A percentile compares a stretch with the other conserved stretches of the same genome.
phyloP scores from a whole-genome alignment of 1,140 invertebrate species.

The Macrostomum lignano region DNA sequence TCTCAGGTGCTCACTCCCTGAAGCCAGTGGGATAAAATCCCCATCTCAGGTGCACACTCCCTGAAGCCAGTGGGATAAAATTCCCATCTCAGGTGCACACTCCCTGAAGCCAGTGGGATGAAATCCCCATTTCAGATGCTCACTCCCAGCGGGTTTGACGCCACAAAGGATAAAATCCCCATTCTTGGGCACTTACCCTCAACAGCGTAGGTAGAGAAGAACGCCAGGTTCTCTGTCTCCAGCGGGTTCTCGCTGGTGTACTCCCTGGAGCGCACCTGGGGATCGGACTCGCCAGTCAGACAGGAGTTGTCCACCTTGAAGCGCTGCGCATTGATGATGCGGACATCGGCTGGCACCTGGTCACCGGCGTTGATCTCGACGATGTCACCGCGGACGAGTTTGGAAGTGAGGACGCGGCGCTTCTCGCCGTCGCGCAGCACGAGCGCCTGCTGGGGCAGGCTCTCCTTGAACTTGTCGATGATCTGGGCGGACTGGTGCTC shows the following conservation, averaged over 20 bases:
- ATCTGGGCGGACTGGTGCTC: constrained; percentile 38
- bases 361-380: constrained; percentile 81
- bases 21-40: too few relatives aligned
- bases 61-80: too few relatives aligned
- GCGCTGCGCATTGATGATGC: constrained; percentile 40
- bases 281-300: constrained; percentile 5
- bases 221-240: constrained; percentile 6
- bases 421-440: constrained; percentile 70
- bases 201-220: constrained; percentile 7
- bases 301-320: constrained; percentile 6
- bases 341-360: constrained; percentile 65
- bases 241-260: constrained; percentile 7
- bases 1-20: too few relatives aligned
- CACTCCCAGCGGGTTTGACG: too few relatives aligned
- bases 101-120: too few relatives aligned
- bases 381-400: constrained; percentile 63
- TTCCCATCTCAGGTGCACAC: too few relatives aligned
- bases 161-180: too few relatives aligned
- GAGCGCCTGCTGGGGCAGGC: constrained; percentile 48
- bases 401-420: constrained; percentile 53
- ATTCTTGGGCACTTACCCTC: too few relatives aligned
- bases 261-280: constrained; percentile 3
- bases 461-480: constrained; percentile 40
- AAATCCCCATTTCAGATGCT: too few relatives aligned
- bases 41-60: too few relatives aligned